A percentile compares a stretch with the other conserved stretches of the same genome.
Conservation (phyloP, 2,797 vertebrate species). For the Poeciliopsis paucimaculata region DNA sequence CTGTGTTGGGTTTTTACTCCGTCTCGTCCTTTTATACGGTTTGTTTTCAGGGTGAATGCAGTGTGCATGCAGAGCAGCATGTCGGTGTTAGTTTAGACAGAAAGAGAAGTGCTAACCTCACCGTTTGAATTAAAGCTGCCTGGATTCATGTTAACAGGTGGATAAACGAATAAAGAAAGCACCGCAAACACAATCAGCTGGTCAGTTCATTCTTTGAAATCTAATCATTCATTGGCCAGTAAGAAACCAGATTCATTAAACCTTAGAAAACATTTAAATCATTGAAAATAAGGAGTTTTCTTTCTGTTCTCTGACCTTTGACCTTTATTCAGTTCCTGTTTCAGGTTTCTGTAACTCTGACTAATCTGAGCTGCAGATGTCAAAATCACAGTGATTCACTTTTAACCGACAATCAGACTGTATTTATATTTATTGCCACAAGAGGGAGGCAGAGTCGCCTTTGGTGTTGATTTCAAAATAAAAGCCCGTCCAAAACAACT, state of each 20-base stretch:
- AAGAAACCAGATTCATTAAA: not conserved
- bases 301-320: not conserved
- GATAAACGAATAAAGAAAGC: constrained; percentile 60
- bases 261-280: not conserved
- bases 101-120: not conserved
- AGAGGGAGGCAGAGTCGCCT: constrained; percentile 23
- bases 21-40: constrained; percentile 64
- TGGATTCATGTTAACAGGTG: constrained; percentile 32
- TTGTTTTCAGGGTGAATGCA: constrained; percentile 48
- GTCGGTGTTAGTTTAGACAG: constrained; percentile 43
- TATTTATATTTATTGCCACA: constrained; percentile 3
- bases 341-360: constrained; percentile 22
- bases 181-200: constrained; percentile 35
- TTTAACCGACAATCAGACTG: not conserved
- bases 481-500: constrained; percentile 16
- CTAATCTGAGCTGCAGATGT: not conserved
- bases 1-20: constrained; percentile 64
- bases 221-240: not conserved
- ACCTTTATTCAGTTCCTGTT: constrained; percentile 11
- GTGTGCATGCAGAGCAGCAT: constrained; percentile 57
- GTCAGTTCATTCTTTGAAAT: not conserved
- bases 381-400: not conserved
- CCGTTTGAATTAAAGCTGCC: constrained; percentile 25
- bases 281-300: not conserved
- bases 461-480: constrained; percentile 25